Evolutionary conservation across 1,140 invertebrate genomes (phyloP).

Genomic region (Akabosia matsudoensis): DNA sequence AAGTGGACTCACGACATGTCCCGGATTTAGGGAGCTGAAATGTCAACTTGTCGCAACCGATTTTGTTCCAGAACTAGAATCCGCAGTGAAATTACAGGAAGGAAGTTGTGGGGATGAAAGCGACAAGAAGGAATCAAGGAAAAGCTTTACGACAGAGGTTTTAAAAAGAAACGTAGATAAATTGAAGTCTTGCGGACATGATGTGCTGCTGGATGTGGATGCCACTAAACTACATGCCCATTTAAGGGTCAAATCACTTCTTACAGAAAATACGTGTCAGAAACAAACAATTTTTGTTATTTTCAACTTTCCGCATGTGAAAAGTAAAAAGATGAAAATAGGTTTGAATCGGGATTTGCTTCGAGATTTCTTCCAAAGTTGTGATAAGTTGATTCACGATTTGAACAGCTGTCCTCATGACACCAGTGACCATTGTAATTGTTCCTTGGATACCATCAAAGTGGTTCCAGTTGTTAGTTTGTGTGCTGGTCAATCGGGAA

Average conservation of each 20-base stretch:
- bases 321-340: conserved; percentile 63
- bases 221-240: conserved; percentile 53
- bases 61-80: conserved; percentile 49
- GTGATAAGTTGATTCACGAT: conserved; percentile 46
- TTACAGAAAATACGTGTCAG: not conserved
- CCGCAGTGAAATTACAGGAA: conserved; percentile 45
- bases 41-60: conserved; percentile 46
- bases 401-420: not conserved
- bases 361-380: conserved; percentile 57
- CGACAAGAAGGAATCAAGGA: not conserved
- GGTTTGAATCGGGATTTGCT: conserved; percentile 60
- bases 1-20: conserved; percentile 51
- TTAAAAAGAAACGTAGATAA: conserved; percentile 14
- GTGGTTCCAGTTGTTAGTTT: conserved; percentile 58
- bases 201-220: conserved; percentile 56
- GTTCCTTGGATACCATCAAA: conserved; percentile 31
- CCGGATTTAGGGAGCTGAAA: conserved; percentile 50
- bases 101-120: not conserved
- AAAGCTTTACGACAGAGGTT: not conserved
- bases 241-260: conserved; percentile 44
- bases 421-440: not conserved
- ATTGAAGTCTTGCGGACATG: conserved; percentile 53
- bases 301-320: conserved; percentile 64
- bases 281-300: conserved; percentile 50
- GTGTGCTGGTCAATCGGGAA: conserved; percentile 64